Percentiles rank a stretch among this genome's conserved stretches.
Evolutionary conservation across 1,140 invertebrate species (phyloP).

Genomic region (Ceratitis capitata): DNA sequence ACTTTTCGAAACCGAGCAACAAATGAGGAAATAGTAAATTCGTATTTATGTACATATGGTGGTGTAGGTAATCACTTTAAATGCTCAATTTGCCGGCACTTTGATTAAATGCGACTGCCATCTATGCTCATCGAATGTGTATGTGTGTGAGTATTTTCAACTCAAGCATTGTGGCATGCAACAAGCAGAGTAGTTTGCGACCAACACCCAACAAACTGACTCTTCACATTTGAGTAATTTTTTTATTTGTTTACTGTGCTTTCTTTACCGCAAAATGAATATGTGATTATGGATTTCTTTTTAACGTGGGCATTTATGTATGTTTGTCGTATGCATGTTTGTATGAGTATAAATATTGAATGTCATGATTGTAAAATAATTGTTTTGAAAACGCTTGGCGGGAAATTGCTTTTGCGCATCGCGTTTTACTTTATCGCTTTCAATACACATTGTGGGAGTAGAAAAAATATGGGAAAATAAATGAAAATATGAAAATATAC

Average conservation of each 20-base stretch:
- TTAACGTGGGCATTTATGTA: no score
- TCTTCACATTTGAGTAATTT: not conserved
- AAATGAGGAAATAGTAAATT: not conserved
- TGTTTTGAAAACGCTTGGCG: not conserved
- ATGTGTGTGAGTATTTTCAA: not conserved
- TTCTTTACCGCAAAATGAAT: not conserved
- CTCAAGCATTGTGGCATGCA: not conserved
- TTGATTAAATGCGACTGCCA: not conserved
- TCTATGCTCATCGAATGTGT: no score
- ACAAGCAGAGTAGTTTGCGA: not conserved
- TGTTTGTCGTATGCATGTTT: not conserved
- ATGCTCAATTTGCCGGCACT: not conserved
- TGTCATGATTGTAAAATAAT: not conserved
- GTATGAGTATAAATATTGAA: not conserved
- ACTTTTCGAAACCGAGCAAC: not conserved
- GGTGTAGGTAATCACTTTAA: not conserved
- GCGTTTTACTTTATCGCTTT: not conserved
- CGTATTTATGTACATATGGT: not conserved
- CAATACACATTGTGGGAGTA: no score
- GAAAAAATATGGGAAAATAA: no score
- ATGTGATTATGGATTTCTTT: not conserved
- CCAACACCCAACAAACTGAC: not conserved
- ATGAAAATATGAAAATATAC: no score
- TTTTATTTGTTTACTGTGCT: not conserved
- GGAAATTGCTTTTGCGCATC: not conserved